phyloP scores from a whole-genome alignment of 2,888 invertebrate species.

The Baronia brevicornis region DNA sequence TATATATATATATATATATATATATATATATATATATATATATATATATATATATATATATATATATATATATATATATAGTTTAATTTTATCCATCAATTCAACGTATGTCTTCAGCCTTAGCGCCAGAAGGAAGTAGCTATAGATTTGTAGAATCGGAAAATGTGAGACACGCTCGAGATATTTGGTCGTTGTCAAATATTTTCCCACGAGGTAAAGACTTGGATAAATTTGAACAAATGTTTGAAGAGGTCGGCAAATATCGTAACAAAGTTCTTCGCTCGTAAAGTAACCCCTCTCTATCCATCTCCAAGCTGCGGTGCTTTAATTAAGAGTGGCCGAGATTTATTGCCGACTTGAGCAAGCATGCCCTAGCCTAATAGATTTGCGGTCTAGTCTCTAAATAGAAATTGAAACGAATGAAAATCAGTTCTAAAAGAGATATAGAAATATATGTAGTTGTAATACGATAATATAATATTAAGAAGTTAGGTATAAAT shows the following conservation, averaged over 20 bases:
- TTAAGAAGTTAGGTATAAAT: not conserved
- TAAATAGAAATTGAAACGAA: conserved; percentile 1
- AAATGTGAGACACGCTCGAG: conserved; percentile 13
- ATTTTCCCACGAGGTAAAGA: conserved; percentile 25
- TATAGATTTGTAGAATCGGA: no score
- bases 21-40: no score
- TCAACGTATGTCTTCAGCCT: not conserved
- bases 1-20: no score
- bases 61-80: no score
- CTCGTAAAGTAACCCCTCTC: conserved; percentile 41
- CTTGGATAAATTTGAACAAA: conserved; percentile 29
- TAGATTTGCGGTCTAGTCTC: conserved; percentile 9
- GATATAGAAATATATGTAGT: not conserved
- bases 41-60: no score
- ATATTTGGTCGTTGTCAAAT: conserved; percentile 14
- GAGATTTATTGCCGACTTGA: conserved; percentile 39
- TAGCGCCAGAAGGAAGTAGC: not conserved
- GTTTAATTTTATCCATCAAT: no score
- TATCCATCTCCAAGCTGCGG: conserved; percentile 18
- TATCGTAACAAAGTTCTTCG: conserved; percentile 50
- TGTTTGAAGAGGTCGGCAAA: conserved; percentile 54
- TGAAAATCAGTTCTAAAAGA: not conserved
- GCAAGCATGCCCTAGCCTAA: conserved; percentile 22
- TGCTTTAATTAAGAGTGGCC: conserved; percentile 37
- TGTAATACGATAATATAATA: not conserved